Base-by-base conservation (phyloP, 2,888 invertebrate species). In the Fissipunctia ypsillon region DNA sequence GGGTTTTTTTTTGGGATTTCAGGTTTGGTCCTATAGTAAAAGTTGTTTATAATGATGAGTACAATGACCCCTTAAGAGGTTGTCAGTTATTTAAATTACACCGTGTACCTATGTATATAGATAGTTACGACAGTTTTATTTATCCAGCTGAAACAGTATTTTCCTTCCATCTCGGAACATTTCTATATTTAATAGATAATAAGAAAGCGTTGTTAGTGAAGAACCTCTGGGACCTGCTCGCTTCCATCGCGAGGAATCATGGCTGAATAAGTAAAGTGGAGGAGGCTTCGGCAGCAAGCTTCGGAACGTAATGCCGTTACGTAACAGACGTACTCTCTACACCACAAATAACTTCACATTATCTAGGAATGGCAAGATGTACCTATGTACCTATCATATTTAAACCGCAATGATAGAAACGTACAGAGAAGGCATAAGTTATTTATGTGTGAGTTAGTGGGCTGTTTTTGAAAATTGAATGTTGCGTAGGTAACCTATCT, bases 181-280 rank as follows among this genome's bases (percentile, higher is more conserved):
- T 80, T 80, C 48, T 71, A 65, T 76, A 78, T 82, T 82, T 71
- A 75, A 82, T 79, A 78, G 76, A 80, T 68, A 78, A 81, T 84
- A 80, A 79, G 81, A 80, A 57, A 66, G 61, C 71, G 82, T 71
- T 70, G 69, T 83, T 71, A 74, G 69, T 65, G 70, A 81, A 68
- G 69, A 80, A 41, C 85, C 84, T 71, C 41, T 69, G 79, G 83
- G 82, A 82, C 28, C 60, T 64, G 60, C 54, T 31, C 61, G 56
- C 72, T 76, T 82, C 61, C 73, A 80, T 70, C 69, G 54, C 41
- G 65, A 69, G 50, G 64, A 79, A 78, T 86, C 80, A 78, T 77
- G 67, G 73, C 70, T 78, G 87, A 88, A 90, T 90, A 88, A 88
- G 73, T 88, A 86, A 88, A 81, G 67, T 59, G 73, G 59, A 69